A percentile compares a stretch with the other conserved stretches of the same genome.
These are phyloP conservation scores for Melieria picta DNA, from an alignment of 2,888 invertebrate species.

Conservation along the genomic window DNA sequence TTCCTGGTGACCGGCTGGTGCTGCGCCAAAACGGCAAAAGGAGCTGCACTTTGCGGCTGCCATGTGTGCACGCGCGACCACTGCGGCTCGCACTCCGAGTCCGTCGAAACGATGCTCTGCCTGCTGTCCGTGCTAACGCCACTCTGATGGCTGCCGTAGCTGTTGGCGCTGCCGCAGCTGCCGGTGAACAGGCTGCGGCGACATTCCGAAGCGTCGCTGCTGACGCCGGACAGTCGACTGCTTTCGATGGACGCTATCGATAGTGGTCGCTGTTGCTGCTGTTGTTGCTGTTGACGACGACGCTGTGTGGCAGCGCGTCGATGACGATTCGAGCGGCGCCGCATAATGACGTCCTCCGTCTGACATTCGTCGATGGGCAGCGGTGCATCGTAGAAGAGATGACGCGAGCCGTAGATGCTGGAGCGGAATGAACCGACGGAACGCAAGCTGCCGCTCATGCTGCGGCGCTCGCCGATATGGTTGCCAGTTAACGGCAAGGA, in stretches of 20 bases:
- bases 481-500: conserved; percentile 25
- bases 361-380: conserved; percentile 71
- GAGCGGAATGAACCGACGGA: conserved; percentile 55
- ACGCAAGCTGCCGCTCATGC: conserved; percentile 36
- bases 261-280: conserved; percentile 45
- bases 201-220: conserved; percentile 50
- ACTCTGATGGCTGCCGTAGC: conserved; percentile 48
- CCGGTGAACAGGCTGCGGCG: conserved; percentile 54
- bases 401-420: conserved; percentile 69
- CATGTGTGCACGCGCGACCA: conserved; percentile 59
- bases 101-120: conserved; percentile 19
- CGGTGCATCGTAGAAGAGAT: conserved; percentile 72
- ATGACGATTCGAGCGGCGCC: conserved; percentile 40
- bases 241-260: conserved; percentile 48
- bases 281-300: conserved; percentile 3
- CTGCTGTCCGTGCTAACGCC: conserved; percentile 34
- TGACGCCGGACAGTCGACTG: conserved; percentile 53
- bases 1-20: conserved; percentile 67
- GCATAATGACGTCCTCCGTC: conserved; percentile 67
- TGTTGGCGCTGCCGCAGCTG: conserved; percentile 55
- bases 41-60: conserved; percentile 51
- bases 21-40: conserved; percentile 28
- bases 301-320: conserved; percentile 41
- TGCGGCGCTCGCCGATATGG: conserved; percentile 19
- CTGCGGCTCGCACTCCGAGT: neutral